Percentiles rank a stretch among this genome's conserved stretches.
phyloP scores from a whole-genome alignment of 2,888 invertebrate genomes.

The Drosophila barbarae region DNA sequence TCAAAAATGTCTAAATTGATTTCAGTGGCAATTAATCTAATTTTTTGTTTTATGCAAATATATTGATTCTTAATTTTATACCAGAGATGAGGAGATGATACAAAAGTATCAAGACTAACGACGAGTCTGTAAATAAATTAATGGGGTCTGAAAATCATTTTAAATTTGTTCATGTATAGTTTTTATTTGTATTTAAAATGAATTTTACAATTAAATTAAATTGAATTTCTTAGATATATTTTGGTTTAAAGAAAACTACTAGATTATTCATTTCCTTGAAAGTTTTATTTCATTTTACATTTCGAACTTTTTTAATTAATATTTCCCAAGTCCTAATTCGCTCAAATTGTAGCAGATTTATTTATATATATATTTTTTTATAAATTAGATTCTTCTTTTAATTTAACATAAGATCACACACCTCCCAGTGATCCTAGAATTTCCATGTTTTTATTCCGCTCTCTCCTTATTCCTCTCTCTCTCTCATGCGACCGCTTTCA shows the following conservation, averaged over 20 bases:
- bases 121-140: background rate
- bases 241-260: too few species aligned
- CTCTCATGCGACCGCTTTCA: constrained; percentile 24
- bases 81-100: background rate
- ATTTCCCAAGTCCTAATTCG: too few species aligned
- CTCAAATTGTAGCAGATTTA: background rate
- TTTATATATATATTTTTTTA: background rate
- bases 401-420: background rate
- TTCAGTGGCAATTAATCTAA: background rate
- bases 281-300: background rate
- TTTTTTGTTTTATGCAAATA: constrained; percentile 3
- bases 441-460: constrained; percentile 10
- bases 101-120: background rate
- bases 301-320: background rate
- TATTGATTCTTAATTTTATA: background rate
- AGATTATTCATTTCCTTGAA: too few species aligned
- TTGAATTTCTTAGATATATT: background rate
- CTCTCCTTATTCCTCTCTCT: background rate
- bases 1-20: constrained; percentile 9
- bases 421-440: background rate
- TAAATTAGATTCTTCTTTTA: too few species aligned
- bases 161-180: background rate
- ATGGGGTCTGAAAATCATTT: background rate
- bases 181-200: background rate
- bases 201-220: background rate